Conservation (phyloP, 2,888 invertebrate genomes). For the Sinodicranocentrus sp. region DNA sequence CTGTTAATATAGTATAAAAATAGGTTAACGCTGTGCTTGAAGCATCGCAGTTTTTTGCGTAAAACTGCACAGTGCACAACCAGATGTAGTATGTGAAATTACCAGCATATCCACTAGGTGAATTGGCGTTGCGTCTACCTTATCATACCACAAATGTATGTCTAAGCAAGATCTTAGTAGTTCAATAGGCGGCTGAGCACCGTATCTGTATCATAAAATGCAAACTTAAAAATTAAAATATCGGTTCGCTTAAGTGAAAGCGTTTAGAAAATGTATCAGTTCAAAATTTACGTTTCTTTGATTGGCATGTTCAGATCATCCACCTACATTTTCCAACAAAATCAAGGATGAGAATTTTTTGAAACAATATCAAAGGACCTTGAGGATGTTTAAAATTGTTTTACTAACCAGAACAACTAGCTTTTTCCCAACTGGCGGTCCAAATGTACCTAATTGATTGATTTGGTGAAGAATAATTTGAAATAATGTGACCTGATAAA, state of each 20-base stretch:
- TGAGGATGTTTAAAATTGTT: no score
- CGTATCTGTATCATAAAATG: constrained; percentile 82
- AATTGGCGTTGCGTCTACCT: constrained; percentile 87
- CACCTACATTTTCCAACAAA: constrained; percentile 78
- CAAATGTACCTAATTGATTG: constrained; percentile 86
- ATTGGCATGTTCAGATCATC: constrained; percentile 98
- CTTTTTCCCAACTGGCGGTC: constrained; percentile 93
- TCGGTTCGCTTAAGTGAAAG: no score
- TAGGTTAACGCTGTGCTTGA: no score
- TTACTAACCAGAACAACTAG: constrained; percentile 87
- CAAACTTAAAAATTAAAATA: no score
- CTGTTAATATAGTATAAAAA: constrained; percentile 78
- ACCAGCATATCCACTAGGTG: constrained; percentile 84
- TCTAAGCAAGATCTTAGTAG: constrained; percentile 93
- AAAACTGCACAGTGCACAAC: no score
- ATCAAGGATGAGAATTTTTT: no score
- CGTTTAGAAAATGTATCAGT: neutral
- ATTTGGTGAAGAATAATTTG: neutral
- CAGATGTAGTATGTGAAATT: constrained; percentile 2
- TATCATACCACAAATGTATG: constrained; percentile 92
- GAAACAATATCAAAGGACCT: no score
- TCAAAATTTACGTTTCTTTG: constrained; percentile 82
- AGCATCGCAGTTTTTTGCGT: no score
- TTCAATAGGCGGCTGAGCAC: constrained; percentile 97
- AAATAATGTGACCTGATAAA: no score